Evolutionary conservation across 2,113 vertebrate species (phyloP), one percentile per base, ranked within the genome.

Genomic region (Patagioenas fasciata): DNA sequence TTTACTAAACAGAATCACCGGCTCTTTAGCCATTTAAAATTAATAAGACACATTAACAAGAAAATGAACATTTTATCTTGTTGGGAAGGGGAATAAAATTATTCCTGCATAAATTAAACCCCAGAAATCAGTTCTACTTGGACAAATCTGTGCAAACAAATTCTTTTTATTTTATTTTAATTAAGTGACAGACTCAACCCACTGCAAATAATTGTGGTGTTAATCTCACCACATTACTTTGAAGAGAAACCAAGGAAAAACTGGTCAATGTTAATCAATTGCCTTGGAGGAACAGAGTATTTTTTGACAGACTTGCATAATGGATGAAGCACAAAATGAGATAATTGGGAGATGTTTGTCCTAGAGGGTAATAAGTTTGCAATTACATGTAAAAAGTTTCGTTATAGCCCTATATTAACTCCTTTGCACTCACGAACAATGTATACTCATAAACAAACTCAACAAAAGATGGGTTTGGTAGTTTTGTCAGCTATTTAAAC

Each of bases 131-230:
- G 61, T 96, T 98, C 51, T 83, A 48, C 32, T 95, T 69, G 65
- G 48, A 62, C 28, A 26, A 75, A 58, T 73, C 54, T 78, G 54
- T 69, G 58, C 70, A 94, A 97, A 95, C 36, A 88, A 93, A 31
- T 91, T 96, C 75, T 20, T 95, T 96, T 96, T 84, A 79, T 95
- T 90, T 96, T 94, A 90, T 93, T 97, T 95, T 96, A 97, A 96
- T 97, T 97, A 97, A 97, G 94, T 29, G 51, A 80, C 72, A 97
- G 73, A 57, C 32, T 95, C n/a, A 81, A 75, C 24, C 50, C 77
- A 84, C 72, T 95, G 87, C 74, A 96, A 98, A 97, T 97, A 97
- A 97, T 77, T 93, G 69, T 78, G 70, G 50, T 90, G 89, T 94
- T 97, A 96, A 96, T 97, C 89, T 97, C 69, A 80, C 77, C 86